Evolutionary conservation across 2,113 vertebrate species (phyloP).

Genomic region (Dicentrarchus labrax): DNA sequence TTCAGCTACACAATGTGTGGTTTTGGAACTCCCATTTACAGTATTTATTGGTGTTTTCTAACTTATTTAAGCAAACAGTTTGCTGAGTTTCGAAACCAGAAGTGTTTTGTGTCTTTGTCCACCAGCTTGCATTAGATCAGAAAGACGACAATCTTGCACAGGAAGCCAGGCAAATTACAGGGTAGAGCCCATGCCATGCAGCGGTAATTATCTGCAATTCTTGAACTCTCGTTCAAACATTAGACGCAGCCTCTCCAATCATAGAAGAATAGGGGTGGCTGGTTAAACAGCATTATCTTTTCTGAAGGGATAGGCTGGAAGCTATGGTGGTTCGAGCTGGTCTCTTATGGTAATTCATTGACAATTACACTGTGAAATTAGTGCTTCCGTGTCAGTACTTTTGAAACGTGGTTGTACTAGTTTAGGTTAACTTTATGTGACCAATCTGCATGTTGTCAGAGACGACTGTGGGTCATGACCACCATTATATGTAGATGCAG

Average conservation of each 20-base stretch:
- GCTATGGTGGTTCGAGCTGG: background rate
- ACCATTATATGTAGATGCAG: background rate
- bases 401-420: background rate
- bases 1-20: background rate
- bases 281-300: slow-evolving; percentile 31
- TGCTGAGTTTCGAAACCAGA: slow-evolving; percentile 13
- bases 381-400: background rate
- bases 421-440: background rate
- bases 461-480: background rate
- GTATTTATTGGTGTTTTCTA: background rate
- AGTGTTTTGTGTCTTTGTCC: slow-evolving; percentile 41
- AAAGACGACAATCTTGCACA: slow-evolving; percentile 70
- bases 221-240: slow-evolving; percentile 71
- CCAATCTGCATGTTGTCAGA: slow-evolving; percentile 5
- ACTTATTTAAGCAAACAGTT: background rate
- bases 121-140: slow-evolving; percentile 67
- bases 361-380: background rate
- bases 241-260: slow-evolving; percentile 41
- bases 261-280: slow-evolving; percentile 24
- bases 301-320: background rate
- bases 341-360: background rate
- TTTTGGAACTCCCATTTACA: background rate
- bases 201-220: slow-evolving; percentile 77
- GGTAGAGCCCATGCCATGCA: slow-evolving; percentile 75
- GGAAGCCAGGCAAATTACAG: slow-evolving; percentile 80